A percentile compares a stretch with the other conserved stretches of the same genome.
Conservation (phyloP, 53 echinoderm and acorn worm species). For the Crossaster papposus region DNA sequence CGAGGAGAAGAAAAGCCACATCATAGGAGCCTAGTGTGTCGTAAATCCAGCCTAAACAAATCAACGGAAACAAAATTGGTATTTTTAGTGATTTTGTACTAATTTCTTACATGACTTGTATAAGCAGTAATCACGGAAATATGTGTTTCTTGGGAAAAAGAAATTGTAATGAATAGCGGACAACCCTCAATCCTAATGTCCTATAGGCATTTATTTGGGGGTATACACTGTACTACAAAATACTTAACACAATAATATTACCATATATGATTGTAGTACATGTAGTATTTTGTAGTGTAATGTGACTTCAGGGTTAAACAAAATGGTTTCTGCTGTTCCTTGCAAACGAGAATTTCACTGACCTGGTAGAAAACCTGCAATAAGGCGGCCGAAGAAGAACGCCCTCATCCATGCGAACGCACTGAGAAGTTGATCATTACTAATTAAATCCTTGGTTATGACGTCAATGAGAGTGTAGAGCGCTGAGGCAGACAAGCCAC, state of each 20-base stretch:
- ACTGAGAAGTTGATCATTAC: background rate
- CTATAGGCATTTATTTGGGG: too few species aligned
- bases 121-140: background rate
- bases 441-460: background rate
- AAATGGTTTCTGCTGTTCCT: background rate
- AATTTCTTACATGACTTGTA: background rate
- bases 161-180: background rate
- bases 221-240: too few species aligned
- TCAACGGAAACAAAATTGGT: background rate
- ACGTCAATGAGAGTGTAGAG: background rate
- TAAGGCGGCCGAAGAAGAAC: background rate
- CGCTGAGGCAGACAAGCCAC: background rate
- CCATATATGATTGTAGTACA: too few species aligned
- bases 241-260: too few species aligned
- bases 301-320: background rate
- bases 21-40: background rate
- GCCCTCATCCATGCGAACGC: background rate
- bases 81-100: background rate
- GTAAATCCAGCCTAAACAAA: background rate
- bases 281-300: background rate
- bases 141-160: background rate
- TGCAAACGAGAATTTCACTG: background rate
- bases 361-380: slow-evolving; percentile 4
- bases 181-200: too few species aligned
- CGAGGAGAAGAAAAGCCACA: background rate